Conservation (phyloP, 2,888 invertebrate genomes). For the Campoplex nolae region DNA sequence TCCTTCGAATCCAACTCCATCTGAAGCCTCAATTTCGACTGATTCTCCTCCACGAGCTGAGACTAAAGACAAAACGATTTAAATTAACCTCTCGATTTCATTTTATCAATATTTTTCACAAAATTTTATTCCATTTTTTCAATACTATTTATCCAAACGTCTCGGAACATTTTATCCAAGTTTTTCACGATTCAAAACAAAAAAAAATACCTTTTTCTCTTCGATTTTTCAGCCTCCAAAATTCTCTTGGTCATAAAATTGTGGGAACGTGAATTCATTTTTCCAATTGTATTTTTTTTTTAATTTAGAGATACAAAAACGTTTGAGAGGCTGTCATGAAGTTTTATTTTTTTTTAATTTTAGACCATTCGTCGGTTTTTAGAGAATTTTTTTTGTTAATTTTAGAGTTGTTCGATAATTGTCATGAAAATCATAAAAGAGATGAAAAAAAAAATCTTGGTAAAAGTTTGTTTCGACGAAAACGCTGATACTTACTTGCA, state of each 20-base stretch:
- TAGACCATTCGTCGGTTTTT: too few species aligned
- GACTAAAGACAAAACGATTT: conserved; percentile 86
- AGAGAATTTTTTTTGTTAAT: too few species aligned
- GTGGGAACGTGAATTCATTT: too few species aligned
- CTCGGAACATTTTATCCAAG: too few species aligned
- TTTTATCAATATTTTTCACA: not conserved
- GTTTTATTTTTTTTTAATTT: not conserved
- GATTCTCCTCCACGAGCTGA: conserved; percentile 92
- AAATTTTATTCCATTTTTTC: too few species aligned
- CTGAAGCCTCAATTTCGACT: conserved; percentile 91
- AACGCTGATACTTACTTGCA: conserved; percentile 81
- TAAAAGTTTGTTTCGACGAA: not conserved
- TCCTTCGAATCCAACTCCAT: conserved; percentile 99
- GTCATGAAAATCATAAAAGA: not conserved
- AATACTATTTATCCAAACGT: too few species aligned
- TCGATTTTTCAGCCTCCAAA: not conserved
- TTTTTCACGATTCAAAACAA: too few species aligned
- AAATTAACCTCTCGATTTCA: not conserved
- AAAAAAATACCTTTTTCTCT: too few species aligned
- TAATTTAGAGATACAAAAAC: too few species aligned
- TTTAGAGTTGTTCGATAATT: too few species aligned
- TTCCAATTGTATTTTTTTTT: too few species aligned
- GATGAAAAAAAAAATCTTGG: not conserved
- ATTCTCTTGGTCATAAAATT: not conserved
- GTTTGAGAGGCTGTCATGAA: too few species aligned